Percentiles rank a stretch among this genome's conserved stretches.
phyloP scores from a whole-genome alignment of 2,888 invertebrate species.

The Microctonus aethiopoides region DNA sequence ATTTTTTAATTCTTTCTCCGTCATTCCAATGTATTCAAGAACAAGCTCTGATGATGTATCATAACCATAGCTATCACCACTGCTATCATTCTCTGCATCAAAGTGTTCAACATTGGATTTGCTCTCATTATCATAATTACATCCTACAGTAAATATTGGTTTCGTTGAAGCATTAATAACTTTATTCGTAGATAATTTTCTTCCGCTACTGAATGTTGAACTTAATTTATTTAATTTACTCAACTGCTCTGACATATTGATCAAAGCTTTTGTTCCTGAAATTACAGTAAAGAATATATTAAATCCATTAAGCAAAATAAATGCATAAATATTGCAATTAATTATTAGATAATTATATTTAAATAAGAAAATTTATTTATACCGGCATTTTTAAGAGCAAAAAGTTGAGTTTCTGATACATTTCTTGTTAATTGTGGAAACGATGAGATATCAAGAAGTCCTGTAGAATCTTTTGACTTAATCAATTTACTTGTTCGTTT shows the following conservation, averaged over 20 bases:
- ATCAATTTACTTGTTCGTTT: conserved; percentile 74
- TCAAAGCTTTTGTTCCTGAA: conserved; percentile 84
- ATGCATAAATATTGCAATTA: no score
- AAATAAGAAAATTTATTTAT: conserved; percentile 51
- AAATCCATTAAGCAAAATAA: neutral
- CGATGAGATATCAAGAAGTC: conserved; percentile 73
- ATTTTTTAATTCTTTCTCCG: conserved; percentile 51
- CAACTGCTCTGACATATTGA: conserved; percentile 88
- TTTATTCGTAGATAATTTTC: conserved; percentile 34
- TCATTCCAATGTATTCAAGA: conserved; percentile 74
- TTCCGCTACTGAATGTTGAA: conserved; percentile 71
- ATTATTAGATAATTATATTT: no score
- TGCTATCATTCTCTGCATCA: conserved; percentile 62
- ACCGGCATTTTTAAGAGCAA: conserved; percentile 82
- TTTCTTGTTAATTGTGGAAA: conserved; percentile 79
- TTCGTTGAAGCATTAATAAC: conserved; percentile 43
- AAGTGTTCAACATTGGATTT: conserved; percentile 67
- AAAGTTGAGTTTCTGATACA: conserved; percentile 89
- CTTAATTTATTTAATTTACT: conserved; percentile 83
- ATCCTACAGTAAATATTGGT: conserved; percentile 60
- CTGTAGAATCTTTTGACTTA: conserved; percentile 68
- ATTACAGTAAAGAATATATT: neutral
- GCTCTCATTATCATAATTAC: conserved; percentile 59
- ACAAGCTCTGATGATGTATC: conserved; percentile 73
- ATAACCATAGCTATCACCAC: conserved; percentile 69